Evolutionary conservation across 30 jellyfish, hydroid and myxozoan genomes (phyloP), one percentile per base, ranked within the genome.

Genomic region (Aurelia sp.): DNA sequence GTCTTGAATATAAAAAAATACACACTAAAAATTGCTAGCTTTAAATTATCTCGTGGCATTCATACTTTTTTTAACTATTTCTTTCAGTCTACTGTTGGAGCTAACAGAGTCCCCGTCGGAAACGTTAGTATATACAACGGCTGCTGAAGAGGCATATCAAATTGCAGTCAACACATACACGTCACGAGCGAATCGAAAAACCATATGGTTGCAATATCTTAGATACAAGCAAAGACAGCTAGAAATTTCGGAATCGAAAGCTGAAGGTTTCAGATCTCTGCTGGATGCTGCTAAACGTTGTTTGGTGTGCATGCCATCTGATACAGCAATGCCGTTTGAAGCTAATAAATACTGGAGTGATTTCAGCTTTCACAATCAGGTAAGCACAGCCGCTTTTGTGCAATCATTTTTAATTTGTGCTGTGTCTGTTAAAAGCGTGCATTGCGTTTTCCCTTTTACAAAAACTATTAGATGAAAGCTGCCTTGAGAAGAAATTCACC

Each of bases 61-160:
- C 68, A 17, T 20, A 0, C 68, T 59, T 59, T 11, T 68, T n/a
- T 60, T 15, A 20, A n/a, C 12, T 20, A n/a, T 62, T 51, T 31
- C 59, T 55, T 59, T 16, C 79, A 91, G 97, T 73, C 76, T 91
- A 63, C 93, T 91, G 66, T 66, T 84, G 79, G 87, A 84, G 31
- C 65, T 90, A 4, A 70, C 69, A 1, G 37, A 59, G n/a, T 15
- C 68, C 15, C 78, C 79, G 15, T 88, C 97, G 15, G 62, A 89
- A 11, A 18, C 76, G 62, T 21, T 52, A 23, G 16, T 73, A 13
- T 79, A 60, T 73, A 18, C 52, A 27, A 37, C 94, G 2, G 87
- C 91, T 3, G 87, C 72, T 6, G 98, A 92, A 37, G 97, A 92
- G 74, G 96, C 97, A n/a, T 92, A 73, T 35, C 96, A 87, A 62